Evolutionary conservation across 2,888 invertebrate genomes (phyloP).

Genomic region (Xestobium rufovillosum): DNA sequence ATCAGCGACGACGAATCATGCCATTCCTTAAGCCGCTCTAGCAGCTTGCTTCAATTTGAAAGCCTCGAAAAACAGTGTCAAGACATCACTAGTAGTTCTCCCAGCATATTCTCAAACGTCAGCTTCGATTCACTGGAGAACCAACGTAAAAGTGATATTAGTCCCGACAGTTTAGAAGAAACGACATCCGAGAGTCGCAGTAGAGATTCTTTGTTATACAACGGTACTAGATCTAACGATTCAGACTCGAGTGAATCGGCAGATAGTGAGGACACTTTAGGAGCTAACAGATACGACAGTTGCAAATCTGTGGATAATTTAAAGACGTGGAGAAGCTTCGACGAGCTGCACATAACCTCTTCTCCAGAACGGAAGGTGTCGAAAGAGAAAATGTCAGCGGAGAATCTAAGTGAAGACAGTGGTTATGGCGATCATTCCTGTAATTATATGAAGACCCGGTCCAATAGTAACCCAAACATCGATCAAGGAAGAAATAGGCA

Average conservation of each 20-base stretch:
- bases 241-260: slow-evolving; percentile 43
- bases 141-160: slow-evolving; percentile 39
- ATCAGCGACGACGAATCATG: slow-evolving; percentile 42
- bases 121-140: slow-evolving; percentile 49
- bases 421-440: slow-evolving; percentile 59
- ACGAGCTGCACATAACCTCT: slow-evolving; percentile 30
- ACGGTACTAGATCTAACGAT: slow-evolving; percentile 33
- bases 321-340: slow-evolving; percentile 43
- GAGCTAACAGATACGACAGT: slow-evolving; percentile 33
- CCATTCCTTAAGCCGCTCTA: slow-evolving; percentile 66
- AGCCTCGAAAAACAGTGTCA: slow-evolving; percentile 67
- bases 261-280: slow-evolving; percentile 34
- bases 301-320: slow-evolving; percentile 40
- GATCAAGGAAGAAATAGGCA: neutral
- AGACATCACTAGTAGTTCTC: slow-evolving; percentile 42
- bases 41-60: slow-evolving; percentile 78
- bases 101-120: slow-evolving; percentile 46
- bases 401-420: slow-evolving; percentile 74
- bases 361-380: slow-evolving; percentile 22
- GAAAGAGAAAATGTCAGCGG: slow-evolving; percentile 55
- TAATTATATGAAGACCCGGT: slow-evolving; percentile 21
- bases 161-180: slow-evolving; percentile 48
- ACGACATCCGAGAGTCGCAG: slow-evolving; percentile 31
- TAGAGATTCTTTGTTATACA: slow-evolving; percentile 31
- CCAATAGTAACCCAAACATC: slow-evolving; percentile 1